Conservation (phyloP, 2,797 vertebrate genomes). For the Malacoctenus gilli region DNA sequence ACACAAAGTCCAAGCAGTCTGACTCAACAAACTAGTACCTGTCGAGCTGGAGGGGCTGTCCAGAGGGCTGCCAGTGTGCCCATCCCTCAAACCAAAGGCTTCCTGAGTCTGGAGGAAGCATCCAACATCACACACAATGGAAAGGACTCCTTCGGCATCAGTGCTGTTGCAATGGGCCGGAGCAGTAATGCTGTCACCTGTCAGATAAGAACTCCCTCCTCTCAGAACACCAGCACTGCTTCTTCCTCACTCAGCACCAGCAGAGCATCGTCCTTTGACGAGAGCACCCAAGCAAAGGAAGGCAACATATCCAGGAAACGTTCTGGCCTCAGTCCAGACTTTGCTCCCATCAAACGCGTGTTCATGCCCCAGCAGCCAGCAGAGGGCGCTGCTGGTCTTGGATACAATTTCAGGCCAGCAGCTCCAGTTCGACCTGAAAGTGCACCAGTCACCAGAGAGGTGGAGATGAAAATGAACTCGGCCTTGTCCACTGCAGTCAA, state of each 20-base stretch:
- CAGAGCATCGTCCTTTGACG: slow-evolving; percentile 75
- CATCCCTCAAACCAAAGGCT: slow-evolving; percentile 80
- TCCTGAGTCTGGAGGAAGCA: slow-evolving; percentile 77
- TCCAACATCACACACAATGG: slow-evolving; percentile 77
- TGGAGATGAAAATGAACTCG: slow-evolving; percentile 76
- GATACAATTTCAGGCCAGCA: slow-evolving; percentile 73
- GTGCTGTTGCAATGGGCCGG: slow-evolving; percentile 70
- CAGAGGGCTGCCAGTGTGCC: slow-evolving; percentile 86
- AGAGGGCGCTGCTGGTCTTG: slow-evolving; percentile 70
- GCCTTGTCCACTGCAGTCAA: slow-evolving; percentile 64
- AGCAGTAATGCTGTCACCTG: slow-evolving; percentile 74
- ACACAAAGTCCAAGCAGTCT: slow-evolving; percentile 75
- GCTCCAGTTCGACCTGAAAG: slow-evolving; percentile 81
- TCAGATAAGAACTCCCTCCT: slow-evolving; percentile 75
- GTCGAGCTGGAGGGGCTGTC: slow-evolving; percentile 66
- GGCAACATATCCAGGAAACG: slow-evolving; percentile 88
- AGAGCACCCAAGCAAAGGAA: slow-evolving; percentile 80
- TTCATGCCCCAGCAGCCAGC: slow-evolving; percentile 84
- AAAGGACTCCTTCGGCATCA: slow-evolving; percentile 71
- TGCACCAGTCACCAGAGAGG: slow-evolving; percentile 80
- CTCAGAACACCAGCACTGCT: slow-evolving; percentile 80
- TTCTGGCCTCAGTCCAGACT: slow-evolving; percentile 84
- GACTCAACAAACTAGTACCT: slow-evolving; percentile 67
- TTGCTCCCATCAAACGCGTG: slow-evolving; percentile 90
- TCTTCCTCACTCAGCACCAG: slow-evolving; percentile 81